Evolutionary conservation across 2,888 invertebrate genomes (phyloP), one percentile per base, ranked within the genome.

Genomic region (Bombyx huttoni): DNA sequence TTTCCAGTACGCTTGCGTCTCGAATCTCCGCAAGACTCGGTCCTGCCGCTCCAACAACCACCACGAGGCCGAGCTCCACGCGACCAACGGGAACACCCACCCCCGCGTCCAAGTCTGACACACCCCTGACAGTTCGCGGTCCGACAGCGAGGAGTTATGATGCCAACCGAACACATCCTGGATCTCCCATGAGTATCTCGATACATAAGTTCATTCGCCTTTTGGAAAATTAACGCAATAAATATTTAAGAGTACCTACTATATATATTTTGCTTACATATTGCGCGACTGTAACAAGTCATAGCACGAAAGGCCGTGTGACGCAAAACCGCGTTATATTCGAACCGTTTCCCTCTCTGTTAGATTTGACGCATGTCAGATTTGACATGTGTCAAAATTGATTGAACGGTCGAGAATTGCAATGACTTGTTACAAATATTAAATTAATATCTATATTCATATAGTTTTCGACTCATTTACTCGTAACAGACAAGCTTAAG

Each of bases 101-200:
- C 56, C 78, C n/a, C 67, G 80, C 12, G 87, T 80, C 67, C 80
- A 79, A 40, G 88, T 88, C 58, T 88, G 88, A 88, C 84, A 75
- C 51, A 68, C 75, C 46, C 68, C 73, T 48, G 62, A 67, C 57
- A 69, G 73, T 61, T 73, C 74, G 50, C 68, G 63, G 51, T 61
- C 66, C 13, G 61, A 66, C 56, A 70, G 70, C 55, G 81, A 78
- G 47, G 64, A 58, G 51, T 67, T 67, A 58, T 77, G 73, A 80
- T 74, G 68, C 65, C 71, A 58, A 46, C 72, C 75, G 34, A 73
- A 75, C 50, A 72, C 81, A 62, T 83, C 85, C 57, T 83, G 84
- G 82, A 86, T 86, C 56, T 85, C 86, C 45, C 86, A 82, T 64
- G 81, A 86, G 61, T 74, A 78, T 56, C 64, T 67, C 35, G 67